Evolutionary conservation across 2,797 vertebrate genomes (phyloP).

Genomic region (Sebastolobus alascanus): DNA sequence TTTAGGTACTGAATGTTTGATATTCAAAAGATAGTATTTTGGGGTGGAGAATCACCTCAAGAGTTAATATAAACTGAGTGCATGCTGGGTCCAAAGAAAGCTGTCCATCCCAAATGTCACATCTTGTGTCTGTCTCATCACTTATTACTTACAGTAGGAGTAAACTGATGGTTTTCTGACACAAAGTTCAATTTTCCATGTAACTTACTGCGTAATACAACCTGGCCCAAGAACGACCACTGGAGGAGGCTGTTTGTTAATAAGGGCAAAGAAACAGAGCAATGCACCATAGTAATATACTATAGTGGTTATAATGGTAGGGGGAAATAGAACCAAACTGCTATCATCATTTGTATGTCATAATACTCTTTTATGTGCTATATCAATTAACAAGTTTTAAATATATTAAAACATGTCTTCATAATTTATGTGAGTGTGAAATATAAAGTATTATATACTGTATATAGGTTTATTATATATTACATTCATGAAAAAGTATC

Average conservation of each 20-base stretch:
- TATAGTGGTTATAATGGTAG: not conserved
- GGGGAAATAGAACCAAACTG: not conserved
- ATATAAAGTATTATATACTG: not conserved
- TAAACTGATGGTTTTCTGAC: too few species aligned
- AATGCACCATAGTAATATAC: not conserved
- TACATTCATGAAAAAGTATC: not conserved
- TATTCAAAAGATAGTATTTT: not conserved
- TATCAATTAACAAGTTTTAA: not conserved
- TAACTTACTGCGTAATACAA: fast-evolving
- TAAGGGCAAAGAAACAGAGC: not conserved
- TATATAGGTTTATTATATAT: not conserved
- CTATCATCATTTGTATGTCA: not conserved
- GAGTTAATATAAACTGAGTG: too few species aligned
- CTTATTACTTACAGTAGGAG: not conserved
- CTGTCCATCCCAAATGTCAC: not conserved
- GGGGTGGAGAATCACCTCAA: too few species aligned
- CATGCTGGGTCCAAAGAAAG: fast-evolving
- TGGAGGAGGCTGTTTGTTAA: constrained; percentile 12
- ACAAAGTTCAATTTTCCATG: not conserved
- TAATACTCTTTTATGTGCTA: not conserved
- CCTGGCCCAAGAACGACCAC: fast-evolving
- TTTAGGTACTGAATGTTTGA: not conserved
- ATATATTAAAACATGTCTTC: not conserved
- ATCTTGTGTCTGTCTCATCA: not conserved
- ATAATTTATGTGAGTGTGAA: not conserved